phyloP scores from a whole-genome alignment of 2,797 vertebrate species.

The Gymnopithys bicolor region DNA sequence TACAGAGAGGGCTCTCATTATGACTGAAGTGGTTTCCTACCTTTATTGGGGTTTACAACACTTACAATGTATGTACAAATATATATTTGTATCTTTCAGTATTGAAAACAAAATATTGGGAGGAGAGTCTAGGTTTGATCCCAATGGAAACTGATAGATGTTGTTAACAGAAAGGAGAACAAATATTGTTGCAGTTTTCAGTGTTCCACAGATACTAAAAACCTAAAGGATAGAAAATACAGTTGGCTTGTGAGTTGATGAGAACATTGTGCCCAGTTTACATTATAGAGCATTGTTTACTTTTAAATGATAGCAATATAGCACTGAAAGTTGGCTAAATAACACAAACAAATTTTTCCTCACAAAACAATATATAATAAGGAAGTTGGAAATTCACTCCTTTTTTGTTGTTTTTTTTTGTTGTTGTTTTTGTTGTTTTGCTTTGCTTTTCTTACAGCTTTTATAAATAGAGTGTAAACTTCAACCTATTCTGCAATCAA shows the following conservation, averaged over 20 bases:
- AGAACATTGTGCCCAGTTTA: background rate
- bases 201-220: background rate
- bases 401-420: background rate
- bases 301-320: conserved; percentile 17
- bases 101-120: background rate
- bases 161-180: background rate
- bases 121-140: background rate
- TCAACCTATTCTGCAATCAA: background rate
- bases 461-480: background rate
- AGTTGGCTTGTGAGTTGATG: background rate
- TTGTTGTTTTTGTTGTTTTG: background rate
- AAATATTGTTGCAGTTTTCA: background rate
- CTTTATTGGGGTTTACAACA: background rate
- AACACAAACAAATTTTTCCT: conserved; percentile 6
- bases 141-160: background rate
- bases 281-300: background rate
- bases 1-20: background rate
- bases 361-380: background rate
- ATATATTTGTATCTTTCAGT: background rate
- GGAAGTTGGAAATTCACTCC: background rate
- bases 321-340: conserved; percentile 22
- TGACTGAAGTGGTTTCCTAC: background rate
- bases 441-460: background rate
- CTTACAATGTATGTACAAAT: background rate
- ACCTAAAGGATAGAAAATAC: background rate